Evolutionary conservation across 2,797 vertebrate genomes (phyloP).

Genomic region (Pipistrellus pipistrellus): DNA sequence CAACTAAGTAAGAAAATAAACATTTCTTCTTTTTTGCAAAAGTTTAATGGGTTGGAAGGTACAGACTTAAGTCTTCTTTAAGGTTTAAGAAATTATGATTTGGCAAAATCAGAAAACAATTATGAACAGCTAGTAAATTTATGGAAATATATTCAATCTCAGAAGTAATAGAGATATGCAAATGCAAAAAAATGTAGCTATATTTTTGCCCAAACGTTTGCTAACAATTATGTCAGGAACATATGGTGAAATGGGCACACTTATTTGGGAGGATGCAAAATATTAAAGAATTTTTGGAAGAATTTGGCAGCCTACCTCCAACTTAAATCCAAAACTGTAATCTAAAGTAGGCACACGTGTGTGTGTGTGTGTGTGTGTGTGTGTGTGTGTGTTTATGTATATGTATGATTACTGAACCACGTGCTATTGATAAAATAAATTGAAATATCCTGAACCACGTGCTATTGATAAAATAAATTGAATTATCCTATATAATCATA

Average conservation of each 20-base stretch:
- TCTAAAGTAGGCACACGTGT: not conserved
- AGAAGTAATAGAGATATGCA: not conserved
- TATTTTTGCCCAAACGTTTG: not conserved
- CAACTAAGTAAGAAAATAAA: not conserved
- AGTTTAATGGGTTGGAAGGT: not conserved
- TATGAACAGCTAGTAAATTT: not conserved
- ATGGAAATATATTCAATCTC: slow-evolving; percentile 1
- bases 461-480: not conserved
- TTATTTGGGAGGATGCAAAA: slow-evolving; percentile 26
- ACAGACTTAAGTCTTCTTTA: not conserved
- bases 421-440: not conserved
- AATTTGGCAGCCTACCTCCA: not conserved
- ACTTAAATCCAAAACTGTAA: slow-evolving; percentile 21
- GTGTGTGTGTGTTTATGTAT: not conserved
- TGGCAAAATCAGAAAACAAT: not conserved
- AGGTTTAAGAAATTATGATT: not conserved
- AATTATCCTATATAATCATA: not conserved
- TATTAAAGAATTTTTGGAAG: slow-evolving; percentile 51
- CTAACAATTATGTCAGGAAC: slow-evolving; percentile 4
- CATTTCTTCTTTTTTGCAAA: not conserved
- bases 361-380: not conserved
- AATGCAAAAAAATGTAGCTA: not conserved
- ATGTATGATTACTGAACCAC: not conserved
- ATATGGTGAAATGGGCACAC: slow-evolving; percentile 17
- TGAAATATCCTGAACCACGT: not conserved